phyloP scores from a whole-genome alignment of 1,140 invertebrate genomes.

The Watersipora subatra region DNA sequence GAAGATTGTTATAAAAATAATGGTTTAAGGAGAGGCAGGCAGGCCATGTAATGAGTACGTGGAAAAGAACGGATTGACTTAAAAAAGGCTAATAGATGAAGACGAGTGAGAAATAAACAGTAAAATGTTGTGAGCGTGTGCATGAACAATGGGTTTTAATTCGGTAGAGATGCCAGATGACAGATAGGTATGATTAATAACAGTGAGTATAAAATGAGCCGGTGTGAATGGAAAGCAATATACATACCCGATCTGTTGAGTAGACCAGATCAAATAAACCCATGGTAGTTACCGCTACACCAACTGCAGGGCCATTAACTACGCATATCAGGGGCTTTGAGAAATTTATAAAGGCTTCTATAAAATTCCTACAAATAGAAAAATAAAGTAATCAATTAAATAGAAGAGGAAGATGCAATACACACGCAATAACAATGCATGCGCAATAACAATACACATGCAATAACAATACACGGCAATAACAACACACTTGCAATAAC shows the following conservation, averaged over 20 bases:
- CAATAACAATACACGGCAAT: slow-evolving; percentile 1
- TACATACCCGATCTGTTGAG: slow-evolving; percentile 52
- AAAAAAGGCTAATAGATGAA: too few species aligned
- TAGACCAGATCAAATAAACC: slow-evolving; percentile 77
- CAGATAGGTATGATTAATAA: too few species aligned
- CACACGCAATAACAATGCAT: not conserved
- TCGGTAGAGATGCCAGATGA: too few species aligned
- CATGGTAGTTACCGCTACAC: slow-evolving; percentile 68
- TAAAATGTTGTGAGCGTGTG: too few species aligned
- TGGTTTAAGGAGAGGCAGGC: too few species aligned
- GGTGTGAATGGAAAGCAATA: too few species aligned
- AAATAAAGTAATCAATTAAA: slow-evolving; percentile 11
- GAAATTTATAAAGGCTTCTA: slow-evolving; percentile 67
- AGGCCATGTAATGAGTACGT: too few species aligned
- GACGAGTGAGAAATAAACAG: too few species aligned
- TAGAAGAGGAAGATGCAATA: not conserved
- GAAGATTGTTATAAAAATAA: too few species aligned
- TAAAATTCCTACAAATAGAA: slow-evolving; percentile 49
- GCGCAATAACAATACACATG: not conserved
- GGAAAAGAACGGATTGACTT: too few species aligned
- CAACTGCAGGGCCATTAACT: slow-evolving; percentile 86
- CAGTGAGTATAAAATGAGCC: too few species aligned
- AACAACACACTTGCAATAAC: not conserved
- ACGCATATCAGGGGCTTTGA: slow-evolving; percentile 75
- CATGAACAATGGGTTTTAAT: too few species aligned